Percentiles rank a stretch among this genome's conserved stretches.
These are phyloP conservation scores for Amia ocellicauda DNA, from an alignment of 2,113 vertebrate genomes.

Conservation along the genomic window DNA sequence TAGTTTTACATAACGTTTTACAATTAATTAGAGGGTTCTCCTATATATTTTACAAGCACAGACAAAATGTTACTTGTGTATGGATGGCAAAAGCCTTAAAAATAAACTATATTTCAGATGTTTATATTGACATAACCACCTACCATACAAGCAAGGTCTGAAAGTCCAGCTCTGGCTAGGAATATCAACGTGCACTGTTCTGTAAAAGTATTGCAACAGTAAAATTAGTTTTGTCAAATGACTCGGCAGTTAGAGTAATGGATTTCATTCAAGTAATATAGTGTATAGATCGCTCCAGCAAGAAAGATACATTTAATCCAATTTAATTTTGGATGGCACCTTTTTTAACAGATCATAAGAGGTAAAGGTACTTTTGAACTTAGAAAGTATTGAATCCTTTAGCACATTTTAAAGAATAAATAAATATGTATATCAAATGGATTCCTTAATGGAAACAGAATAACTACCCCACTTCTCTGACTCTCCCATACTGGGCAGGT, in stretches of 20 bases:
- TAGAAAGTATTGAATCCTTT: constrained; percentile 3
- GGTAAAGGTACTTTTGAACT: constrained; percentile 13
- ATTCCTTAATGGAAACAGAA: background rate
- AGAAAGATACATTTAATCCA: constrained; percentile 20
- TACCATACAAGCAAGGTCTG: no score
- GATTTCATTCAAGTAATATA: constrained; percentile 16
- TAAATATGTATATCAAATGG: background rate
- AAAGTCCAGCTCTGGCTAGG: background rate
- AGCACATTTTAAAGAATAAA: constrained; percentile 12
- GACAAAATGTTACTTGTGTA: no score
- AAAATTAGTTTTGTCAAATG: constrained; percentile 24
- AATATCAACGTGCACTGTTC: constrained; percentile 3
- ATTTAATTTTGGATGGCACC: constrained; percentile 16
- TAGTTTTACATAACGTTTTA: no score
- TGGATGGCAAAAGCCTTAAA: no score
- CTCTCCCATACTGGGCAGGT: background rate
- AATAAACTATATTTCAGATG: no score
- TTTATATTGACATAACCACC: no score
- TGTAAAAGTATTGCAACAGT: constrained; percentile 3
- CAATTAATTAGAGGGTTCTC: no score
- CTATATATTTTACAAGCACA: no score
- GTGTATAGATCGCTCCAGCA: constrained; percentile 16
- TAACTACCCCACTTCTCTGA: background rate
- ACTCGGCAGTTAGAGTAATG: constrained; percentile 16
- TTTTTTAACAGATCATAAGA: constrained; percentile 20